Conservation (phyloP, 2,113 vertebrate species). For the Microcebus griseorufus region DNA sequence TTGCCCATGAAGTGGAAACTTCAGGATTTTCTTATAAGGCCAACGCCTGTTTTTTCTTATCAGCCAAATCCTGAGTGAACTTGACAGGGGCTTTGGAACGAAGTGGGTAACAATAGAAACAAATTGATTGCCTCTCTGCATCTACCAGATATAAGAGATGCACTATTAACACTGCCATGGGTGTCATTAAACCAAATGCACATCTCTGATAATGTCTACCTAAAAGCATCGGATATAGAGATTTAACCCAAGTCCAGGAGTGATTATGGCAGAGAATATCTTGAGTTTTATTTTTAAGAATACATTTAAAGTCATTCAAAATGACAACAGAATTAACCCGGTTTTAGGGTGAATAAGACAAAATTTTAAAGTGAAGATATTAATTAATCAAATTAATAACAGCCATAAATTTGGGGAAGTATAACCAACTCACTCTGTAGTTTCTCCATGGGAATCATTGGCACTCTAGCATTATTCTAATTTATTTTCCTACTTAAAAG, state of each 20-base stretch:
- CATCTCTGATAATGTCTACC: neutral
- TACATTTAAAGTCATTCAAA: constrained; percentile 16
- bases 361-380: constrained; percentile 10
- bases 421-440: neutral
- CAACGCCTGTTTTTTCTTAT: neutral
- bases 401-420: neutral
- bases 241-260: neutral
- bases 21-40: neutral
- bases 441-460: neutral
- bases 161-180: neutral
- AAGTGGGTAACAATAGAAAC: constrained; percentile 36
- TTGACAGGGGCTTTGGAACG: constrained; percentile 1
- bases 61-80: constrained; percentile 24
- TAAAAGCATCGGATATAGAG: neutral
- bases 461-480: neutral
- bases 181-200: neutral
- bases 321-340: neutral
- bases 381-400: neutral
- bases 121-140: neutral
- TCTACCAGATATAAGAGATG: neutral
- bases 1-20: neutral
- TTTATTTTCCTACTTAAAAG: neutral
- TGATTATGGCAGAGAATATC: neutral
- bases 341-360: constrained; percentile 8
- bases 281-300: constrained; percentile 18